A percentile compares a stretch with the other conserved stretches of the same genome.
Conservation (phyloP, 1,140 invertebrate genomes). For the Drosophila triauraria region DNA sequence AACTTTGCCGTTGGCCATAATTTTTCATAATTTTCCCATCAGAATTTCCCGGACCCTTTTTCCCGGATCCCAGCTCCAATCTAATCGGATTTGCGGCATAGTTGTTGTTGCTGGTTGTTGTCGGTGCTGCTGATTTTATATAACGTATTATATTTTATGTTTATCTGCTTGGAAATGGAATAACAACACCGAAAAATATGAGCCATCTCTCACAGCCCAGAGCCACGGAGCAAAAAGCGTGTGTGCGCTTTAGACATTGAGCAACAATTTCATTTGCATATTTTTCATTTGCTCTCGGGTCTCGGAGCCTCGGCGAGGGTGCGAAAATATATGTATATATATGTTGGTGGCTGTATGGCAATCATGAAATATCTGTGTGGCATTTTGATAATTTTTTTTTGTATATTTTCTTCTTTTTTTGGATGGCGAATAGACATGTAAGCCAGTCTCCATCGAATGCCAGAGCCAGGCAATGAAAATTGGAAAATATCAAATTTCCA, state of each 20-base stretch:
- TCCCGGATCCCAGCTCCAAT: conserved; percentile 1
- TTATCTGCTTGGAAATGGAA: conserved; percentile 75
- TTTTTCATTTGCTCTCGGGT: conserved; percentile 68
- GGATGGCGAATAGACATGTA: conserved; percentile 49
- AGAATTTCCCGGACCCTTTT: conserved; percentile 5
- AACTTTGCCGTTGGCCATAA: conserved; percentile 45
- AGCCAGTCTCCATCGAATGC: conserved; percentile 64
- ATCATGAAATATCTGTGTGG: conserved; percentile 53
- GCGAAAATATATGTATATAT: conserved; percentile 50
- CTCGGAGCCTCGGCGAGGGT: conserved; percentile 41
- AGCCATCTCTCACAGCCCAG: conserved; percentile 35
- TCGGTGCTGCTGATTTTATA: conserved; percentile 64
- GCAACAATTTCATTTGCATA: conserved; percentile 83
- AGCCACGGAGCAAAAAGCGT: conserved; percentile 28
- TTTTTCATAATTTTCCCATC: conserved; percentile 68
- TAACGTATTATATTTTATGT: conserved; percentile 74
- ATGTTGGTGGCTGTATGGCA: conserved; percentile 6
- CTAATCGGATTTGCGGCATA: conserved; percentile 59
- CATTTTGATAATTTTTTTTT: conserved; percentile 61
- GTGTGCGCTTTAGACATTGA: conserved; percentile 64
- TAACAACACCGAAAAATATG: conserved; percentile 60
- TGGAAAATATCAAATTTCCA: conserved; percentile 80
- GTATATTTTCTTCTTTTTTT: conserved; percentile 21
- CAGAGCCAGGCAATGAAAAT: conserved; percentile 72
- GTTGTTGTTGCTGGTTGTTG: conserved; percentile 40